phyloP scores from a whole-genome alignment of 2,888 invertebrate species.

The Drosophila mercatorum region DNA sequence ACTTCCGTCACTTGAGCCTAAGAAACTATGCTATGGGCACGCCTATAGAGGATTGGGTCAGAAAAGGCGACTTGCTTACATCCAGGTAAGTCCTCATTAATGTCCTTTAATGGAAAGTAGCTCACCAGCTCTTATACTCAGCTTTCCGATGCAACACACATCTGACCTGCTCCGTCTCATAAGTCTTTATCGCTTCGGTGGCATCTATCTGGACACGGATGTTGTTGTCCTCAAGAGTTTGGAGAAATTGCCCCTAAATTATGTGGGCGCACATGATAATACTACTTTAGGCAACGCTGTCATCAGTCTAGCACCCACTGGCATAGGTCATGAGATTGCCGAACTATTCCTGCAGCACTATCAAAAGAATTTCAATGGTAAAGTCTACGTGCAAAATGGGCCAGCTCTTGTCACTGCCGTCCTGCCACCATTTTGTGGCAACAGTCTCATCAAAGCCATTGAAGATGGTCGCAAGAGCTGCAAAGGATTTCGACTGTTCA shows the following conservation, averaged over 20 bases:
- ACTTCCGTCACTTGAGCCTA: constrained; percentile 80
- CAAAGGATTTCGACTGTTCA: constrained; percentile 87
- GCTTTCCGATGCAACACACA: constrained; percentile 68
- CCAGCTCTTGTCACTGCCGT: constrained; percentile 88
- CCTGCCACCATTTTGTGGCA: constrained; percentile 86
- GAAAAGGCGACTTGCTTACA: constrained; percentile 73
- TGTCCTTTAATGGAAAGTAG: background rate
- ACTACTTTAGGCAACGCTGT: constrained; percentile 87
- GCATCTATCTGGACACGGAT: constrained; percentile 91
- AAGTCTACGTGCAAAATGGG: constrained; percentile 86
- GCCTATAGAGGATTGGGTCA: constrained; percentile 81
- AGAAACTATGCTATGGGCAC: constrained; percentile 81
- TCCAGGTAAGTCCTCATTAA: constrained; percentile 43
- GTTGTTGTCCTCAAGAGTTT: constrained; percentile 87
- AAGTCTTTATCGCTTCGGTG: constrained; percentile 90
- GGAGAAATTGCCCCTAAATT: constrained; percentile 56
- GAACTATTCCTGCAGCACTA: constrained; percentile 86
- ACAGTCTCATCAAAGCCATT: constrained; percentile 86
- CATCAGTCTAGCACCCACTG: constrained; percentile 86
- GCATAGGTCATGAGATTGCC: constrained; percentile 86
- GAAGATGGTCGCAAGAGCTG: constrained; percentile 85
- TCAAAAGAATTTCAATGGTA: constrained; percentile 86
- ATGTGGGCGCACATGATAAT: constrained; percentile 86
- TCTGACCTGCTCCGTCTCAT: constrained; percentile 82
- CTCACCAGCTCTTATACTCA: background rate